Evolutionary conservation across 1,140 invertebrate genomes (phyloP), one percentile per base, ranked within the genome.

Genomic region (Drosophila carrolli): DNA sequence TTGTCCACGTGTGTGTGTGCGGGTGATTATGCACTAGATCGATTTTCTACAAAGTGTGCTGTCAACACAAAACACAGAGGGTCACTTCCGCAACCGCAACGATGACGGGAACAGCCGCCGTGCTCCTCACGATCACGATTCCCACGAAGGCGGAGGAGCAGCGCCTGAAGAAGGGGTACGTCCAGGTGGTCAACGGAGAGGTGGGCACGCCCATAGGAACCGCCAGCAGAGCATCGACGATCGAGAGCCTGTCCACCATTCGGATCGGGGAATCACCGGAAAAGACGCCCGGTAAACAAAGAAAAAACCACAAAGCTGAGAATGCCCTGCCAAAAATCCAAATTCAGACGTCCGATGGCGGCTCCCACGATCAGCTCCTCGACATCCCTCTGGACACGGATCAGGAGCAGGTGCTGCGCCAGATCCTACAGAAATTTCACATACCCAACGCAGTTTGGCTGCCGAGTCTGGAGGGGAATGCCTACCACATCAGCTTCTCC

Each of bases 61-160:
- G 60, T 51, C 23, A 53, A 57, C 35, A 57, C 11, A 53, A 27
- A 35, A 7, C 6, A 13, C 9, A 29, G 16, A 40, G 50, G 61
- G 4, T 16, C 47, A 38, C 10, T 38, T 32, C 14, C 38, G 7
- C 29, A 32, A 41, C 10, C 27, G 27, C 27, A 7, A 35, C 35
- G 62, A 86, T 86, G 83, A 65, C 67, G 48, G 80, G 77, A 37
- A 68, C 68, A 4, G 72, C 91, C 0, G 82, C 92, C 14, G 92
- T 93, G 9, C 74, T 93, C n/a, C 92, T 93, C 58, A 81, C 92
- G n/a, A 85, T 93, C 23, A 91, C 86, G 14, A 92, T 93, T 32
- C 93, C 93, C 37, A 92, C 91, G 0, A 90, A 82, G 37, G 44
- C n/a, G 0, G 81, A 92, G 47, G 91, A 92, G 53, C 63, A 89